phyloP scores from a whole-genome alignment of 2,113 vertebrate species.

The Antigone vipio region DNA sequence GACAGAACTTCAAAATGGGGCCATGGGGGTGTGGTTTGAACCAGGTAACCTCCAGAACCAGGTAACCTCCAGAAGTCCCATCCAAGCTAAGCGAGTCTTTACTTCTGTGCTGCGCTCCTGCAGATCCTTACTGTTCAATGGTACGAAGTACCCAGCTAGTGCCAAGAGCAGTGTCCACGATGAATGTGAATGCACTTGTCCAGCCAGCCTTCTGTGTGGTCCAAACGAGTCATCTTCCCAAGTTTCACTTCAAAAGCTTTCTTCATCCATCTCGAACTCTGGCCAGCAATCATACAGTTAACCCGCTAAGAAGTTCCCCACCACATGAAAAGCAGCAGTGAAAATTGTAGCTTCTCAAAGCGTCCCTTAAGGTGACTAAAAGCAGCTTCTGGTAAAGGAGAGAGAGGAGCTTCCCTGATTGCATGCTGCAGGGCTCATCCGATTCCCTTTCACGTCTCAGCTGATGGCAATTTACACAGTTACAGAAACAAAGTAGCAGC shows the following conservation, averaged over 20 bases:
- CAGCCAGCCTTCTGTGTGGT: not conserved
- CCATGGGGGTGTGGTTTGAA: not conserved
- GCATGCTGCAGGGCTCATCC: not conserved
- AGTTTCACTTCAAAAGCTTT: not conserved
- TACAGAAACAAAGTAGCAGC: not conserved
- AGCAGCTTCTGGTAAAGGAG: not conserved
- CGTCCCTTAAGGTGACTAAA: not conserved
- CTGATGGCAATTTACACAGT: not conserved
- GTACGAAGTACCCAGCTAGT: not conserved
- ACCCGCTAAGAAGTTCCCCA: not conserved
- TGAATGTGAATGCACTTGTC: not conserved
- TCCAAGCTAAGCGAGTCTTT: not conserved
- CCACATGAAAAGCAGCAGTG: not conserved
- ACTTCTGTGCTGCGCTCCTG: not conserved
- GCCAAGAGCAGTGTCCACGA: rapidly evolving
- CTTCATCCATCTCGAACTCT: not conserved
- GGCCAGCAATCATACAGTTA: not conserved
- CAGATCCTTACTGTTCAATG: not conserved
- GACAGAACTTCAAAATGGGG: not conserved
- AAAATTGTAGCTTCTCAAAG: not conserved
- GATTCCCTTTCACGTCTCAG: not conserved
- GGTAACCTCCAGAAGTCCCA: not conserved
- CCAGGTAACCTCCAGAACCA: not conserved
- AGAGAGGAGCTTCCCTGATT: not conserved
- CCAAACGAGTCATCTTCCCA: not conserved